Evolutionary conservation across 2,113 vertebrate genomes (phyloP), one percentile per base, ranked within the genome.

Genomic region (Microtus pennsylvanicus): DNA sequence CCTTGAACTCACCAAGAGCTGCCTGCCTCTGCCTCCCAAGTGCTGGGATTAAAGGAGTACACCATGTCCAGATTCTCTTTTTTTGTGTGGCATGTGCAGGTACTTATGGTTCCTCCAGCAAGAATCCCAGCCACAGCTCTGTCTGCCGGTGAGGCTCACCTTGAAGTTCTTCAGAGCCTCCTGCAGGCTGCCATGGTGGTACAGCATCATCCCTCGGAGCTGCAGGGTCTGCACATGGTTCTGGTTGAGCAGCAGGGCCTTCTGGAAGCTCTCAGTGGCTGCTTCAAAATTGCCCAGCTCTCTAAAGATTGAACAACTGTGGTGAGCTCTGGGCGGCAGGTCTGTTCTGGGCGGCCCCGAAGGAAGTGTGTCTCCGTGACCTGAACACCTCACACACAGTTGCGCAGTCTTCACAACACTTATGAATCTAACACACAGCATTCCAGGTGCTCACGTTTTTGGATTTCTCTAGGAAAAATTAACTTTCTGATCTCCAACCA

Each of bases 181-280:
- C 94, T 99, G 99, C 94, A 99, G 98, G 63, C 99, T 99, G 95
- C 99, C 99, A 5, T 99, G 99, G 97, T 99, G 99, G 96, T 99
- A 99, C 24, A 99, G 99, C 99, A 99, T 99, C 99, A 99, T 99
- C 52, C 99, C 99, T 38, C 99, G 98, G 16, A 99, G 99, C 98
- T 99, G 99, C 14, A 99, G 98, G 0, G 99, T 99, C 98, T 99
- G 99, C 75, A 99, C 99, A 9, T 99, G 99, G 97, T 99, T 99
- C 97, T 99, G 99, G 98, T 99, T 99, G 95, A 99, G 97, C 98
- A 99, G 98, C 47, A 99, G 98, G 38, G 99, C 99, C 97, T 99
- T 99, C 98, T 99, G 99, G 95, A 99, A 99, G 97, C 98, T 99
- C 97, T 99, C 99, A 82, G 99, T 99, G 7, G 99, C 99, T 4